Percentiles rank a stretch among this genome's conserved stretches.
Evolutionary conservation across 2,113 vertebrate genomes (phyloP).

Genomic region (Boleophthalmus pectinirostris): DNA sequence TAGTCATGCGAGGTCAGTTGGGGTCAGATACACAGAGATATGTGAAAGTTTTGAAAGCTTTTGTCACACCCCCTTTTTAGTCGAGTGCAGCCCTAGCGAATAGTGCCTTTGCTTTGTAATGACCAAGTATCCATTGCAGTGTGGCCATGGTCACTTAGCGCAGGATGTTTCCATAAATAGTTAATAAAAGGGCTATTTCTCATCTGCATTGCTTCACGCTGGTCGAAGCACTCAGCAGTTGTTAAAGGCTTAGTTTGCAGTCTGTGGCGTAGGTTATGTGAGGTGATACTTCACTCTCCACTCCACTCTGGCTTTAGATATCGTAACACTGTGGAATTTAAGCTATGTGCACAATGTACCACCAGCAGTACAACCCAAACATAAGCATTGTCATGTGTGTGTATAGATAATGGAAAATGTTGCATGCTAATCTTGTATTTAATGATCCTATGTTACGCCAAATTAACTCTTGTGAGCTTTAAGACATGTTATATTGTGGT

Average conservation of each 20-base stretch:
- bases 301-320: background rate
- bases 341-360: background rate
- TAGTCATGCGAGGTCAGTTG: too few relatives aligned
- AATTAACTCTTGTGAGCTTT: too few relatives aligned
- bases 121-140: slow-evolving; percentile 28
- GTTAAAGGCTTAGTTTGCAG: slow-evolving; percentile 1
- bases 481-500: too few relatives aligned
- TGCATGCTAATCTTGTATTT: background rate
- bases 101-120: slow-evolving; percentile 10
- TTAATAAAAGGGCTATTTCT: slow-evolving; percentile 6
- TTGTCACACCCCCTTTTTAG: too few relatives aligned
- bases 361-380: background rate
- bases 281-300: background rate
- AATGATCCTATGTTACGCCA: background rate
- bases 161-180: background rate
- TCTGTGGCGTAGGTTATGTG: background rate
- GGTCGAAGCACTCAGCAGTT: slow-evolving; percentile 2
- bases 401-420: background rate
- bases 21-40: too few relatives aligned
- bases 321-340: slow-evolving; percentile 3
- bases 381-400: background rate
- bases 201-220: slow-evolving; percentile 5
- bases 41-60: too few relatives aligned
- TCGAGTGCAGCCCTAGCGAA: too few relatives aligned
- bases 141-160: slow-evolving; percentile 5